Percentiles rank a stretch among this genome's conserved stretches.
Conservation (phyloP, 2,797 vertebrate species). For the Gorsachius magnificus region DNA sequence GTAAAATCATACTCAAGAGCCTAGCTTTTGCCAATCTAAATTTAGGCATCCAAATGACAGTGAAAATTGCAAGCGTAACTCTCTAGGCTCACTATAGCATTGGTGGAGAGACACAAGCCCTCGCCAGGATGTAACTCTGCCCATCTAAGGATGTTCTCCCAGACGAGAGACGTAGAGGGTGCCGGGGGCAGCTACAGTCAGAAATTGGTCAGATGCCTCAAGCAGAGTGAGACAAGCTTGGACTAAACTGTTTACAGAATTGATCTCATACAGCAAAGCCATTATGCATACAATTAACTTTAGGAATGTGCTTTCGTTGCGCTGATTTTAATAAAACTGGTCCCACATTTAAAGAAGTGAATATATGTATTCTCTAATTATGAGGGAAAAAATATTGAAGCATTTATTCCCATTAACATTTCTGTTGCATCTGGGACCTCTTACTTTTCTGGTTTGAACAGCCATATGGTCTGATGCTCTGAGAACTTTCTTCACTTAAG, state of each 20-base stretch:
- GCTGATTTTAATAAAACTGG: conserved; percentile 20
- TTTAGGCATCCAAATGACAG: not conserved
- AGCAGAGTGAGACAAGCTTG: not conserved
- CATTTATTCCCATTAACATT: conserved; percentile 20
- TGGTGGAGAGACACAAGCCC: not conserved
- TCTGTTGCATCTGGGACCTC: conserved; percentile 24
- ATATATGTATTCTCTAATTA: not conserved
- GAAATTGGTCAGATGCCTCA: not conserved
- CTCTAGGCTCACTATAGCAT: not conserved
- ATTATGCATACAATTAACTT: conserved; percentile 28
- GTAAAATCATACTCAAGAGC: not conserved
- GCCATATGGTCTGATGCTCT: not conserved
- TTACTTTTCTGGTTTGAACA: conserved; percentile 13
- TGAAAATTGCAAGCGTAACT: not conserved
- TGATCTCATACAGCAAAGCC: conserved; percentile 45
- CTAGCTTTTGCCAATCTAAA: not conserved
- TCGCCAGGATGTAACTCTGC: not conserved
- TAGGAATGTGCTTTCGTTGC: conserved; percentile 25
- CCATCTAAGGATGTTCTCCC: not conserved
- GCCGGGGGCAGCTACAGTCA: not conserved
- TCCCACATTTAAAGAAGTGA: conserved; percentile 38
- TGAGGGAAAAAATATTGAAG: not conserved
- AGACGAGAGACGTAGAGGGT: rapidly evolving
- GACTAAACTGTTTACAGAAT: conserved; percentile 48
- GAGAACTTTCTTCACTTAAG: conserved; percentile 17